These are phyloP conservation scores for Heliocidaris tuberculata DNA, from an alignment of 35 echinoderm and acorn worm species.

Conservation along the genomic window DNA sequence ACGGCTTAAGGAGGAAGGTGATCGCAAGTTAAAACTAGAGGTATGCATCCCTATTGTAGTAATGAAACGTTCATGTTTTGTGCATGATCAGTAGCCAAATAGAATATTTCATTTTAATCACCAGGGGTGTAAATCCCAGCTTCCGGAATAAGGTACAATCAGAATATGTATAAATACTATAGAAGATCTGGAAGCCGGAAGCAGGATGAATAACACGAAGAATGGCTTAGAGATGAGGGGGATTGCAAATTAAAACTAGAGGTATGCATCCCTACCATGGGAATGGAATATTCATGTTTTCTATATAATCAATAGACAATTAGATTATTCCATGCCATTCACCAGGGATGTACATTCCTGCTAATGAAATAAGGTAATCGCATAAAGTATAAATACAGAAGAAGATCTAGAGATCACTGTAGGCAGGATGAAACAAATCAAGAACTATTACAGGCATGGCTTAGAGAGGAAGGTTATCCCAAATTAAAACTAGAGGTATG, in stretches of 20 bases:
- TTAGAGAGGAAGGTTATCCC: slow-evolving; percentile 77
- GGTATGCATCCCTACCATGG: neutral
- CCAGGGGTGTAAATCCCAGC: neutral
- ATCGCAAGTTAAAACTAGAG: slow-evolving; percentile 86
- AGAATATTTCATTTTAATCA: neutral
- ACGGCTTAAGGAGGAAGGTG: slow-evolving; percentile 78
- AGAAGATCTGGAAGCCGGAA: too few relatives aligned
- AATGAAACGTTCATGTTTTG: neutral
- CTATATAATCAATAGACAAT: neutral
- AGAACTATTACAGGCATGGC: slow-evolving; percentile 68
- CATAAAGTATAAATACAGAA: slow-evolving; percentile 65
- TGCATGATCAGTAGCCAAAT: neutral
- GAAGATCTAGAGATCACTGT: slow-evolving; percentile 73
- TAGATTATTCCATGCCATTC: neutral
- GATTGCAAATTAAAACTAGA: neutral
- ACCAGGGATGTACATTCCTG: neutral
- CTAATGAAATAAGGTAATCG: neutral
- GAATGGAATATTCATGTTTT: neutral
- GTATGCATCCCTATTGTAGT: slow-evolving; percentile 2
- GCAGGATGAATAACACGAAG: too few relatives aligned
- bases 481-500: slow-evolving; percentile 80
- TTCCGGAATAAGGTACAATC: neutral
- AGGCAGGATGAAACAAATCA: slow-evolving; percentile 87
- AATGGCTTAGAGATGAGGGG: too few relatives aligned
- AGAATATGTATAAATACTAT: too few relatives aligned